Evolutionary conservation across 2,888 invertebrate species (phyloP).

Genomic region (Hyposoter didymator): DNA sequence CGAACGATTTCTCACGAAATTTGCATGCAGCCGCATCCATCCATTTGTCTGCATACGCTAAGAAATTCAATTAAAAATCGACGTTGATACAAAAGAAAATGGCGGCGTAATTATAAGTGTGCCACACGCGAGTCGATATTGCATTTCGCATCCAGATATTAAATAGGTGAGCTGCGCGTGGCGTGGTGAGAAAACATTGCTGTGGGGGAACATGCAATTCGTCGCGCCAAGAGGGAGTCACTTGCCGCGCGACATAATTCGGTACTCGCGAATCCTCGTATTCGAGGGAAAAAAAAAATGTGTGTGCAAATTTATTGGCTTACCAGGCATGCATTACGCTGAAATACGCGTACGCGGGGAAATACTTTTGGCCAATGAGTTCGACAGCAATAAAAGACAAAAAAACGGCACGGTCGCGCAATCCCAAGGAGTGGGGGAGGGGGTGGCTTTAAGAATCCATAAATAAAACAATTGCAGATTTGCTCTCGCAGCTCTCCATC

Average conservation of each 20-base stretch:
- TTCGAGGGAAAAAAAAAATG: slow-evolving; percentile 1
- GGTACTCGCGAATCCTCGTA: neutral
- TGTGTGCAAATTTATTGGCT: slow-evolving; percentile 5
- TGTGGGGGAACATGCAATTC: neutral
- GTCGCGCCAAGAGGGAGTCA: slow-evolving; percentile 20
- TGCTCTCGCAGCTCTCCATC: slow-evolving; percentile 27
- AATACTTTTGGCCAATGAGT: neutral
- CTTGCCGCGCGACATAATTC: neutral
- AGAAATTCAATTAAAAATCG: neutral
- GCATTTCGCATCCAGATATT: slow-evolving; percentile 76
- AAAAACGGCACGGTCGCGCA: slow-evolving; percentile 50
- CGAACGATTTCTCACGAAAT: neutral
- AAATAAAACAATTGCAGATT: slow-evolving; percentile 79
- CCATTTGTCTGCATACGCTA: neutral
- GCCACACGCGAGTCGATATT: slow-evolving; percentile 71
- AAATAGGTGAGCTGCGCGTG: slow-evolving; percentile 50
- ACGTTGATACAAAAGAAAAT: slow-evolving; percentile 74
- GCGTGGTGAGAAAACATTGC: slow-evolving; percentile 9
- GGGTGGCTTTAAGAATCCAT: slow-evolving; percentile 71
- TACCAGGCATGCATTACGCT: neutral
- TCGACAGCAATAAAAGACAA: neutral
- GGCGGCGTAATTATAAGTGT: slow-evolving; percentile 81
- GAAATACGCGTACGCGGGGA: neutral
- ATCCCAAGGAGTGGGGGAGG: slow-evolving; percentile 32
- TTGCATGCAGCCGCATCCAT: neutral